Evolutionary conservation across 2,888 invertebrate species (phyloP), one percentile per base, ranked within the genome.

Genomic region (Saturnia pavonia): DNA sequence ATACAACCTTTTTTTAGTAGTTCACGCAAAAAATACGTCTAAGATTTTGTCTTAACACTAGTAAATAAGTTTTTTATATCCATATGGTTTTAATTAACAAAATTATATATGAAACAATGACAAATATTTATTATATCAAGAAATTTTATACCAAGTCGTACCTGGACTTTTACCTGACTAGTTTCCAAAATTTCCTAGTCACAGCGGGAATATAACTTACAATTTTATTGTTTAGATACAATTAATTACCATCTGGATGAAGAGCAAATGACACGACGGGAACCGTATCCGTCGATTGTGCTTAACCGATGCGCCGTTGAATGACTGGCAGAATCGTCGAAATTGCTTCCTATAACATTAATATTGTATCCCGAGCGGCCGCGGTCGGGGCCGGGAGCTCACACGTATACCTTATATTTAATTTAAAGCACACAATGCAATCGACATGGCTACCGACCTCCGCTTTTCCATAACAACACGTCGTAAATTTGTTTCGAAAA

Each of bases 391-490:
- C 82, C 84, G 85, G 83, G 84, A 80, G 82, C 85, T 85, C 87
- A 87, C 88, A 88, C 86, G 83, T 85, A 87, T 16, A 60, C 57
- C 76, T 84, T 85, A 88, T 91, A 90, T 91, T 92, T 92, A 91
- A 92, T 92, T 91, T 90, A 88, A 90, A 88, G 83, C 85, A 88
- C 86, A 92, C 91, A 92, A 92, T 85, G 87, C 91, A 86, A 89
- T 89, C 88, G 88, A 89, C 88, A 88, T 88, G 91, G 85, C 88
- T 88, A 86, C 89, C 85, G 85, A 80, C 82, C 81, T 86, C 85
- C 85, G 83, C 85, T 86, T 88, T 88, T 86, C 87, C 85, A 87
- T 87, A 88, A 88, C 85, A 82, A 85, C 73, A 81, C 77, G 83
- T 86, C 82, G 84, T 85, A 82, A 84, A 86, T 82, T 84, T 83